A percentile compares a stretch with the other conserved stretches of the same genome.
These are phyloP conservation scores for Triplophysa yarkandensis DNA, from an alignment of 2,797 vertebrate species.

Conservation along the genomic window DNA sequence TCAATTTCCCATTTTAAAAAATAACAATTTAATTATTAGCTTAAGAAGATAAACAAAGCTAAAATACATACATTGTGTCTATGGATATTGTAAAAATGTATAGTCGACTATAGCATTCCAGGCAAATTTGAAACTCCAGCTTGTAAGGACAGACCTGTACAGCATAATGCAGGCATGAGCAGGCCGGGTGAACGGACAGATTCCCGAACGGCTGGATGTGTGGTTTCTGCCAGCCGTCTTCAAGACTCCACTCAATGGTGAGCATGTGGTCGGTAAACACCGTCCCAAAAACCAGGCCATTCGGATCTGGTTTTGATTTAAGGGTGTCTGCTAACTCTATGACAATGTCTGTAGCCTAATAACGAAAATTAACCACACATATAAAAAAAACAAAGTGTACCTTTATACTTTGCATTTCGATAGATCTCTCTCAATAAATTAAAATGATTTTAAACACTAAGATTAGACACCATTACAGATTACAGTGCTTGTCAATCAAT, in stretches of 20 bases:
- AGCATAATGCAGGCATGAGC: conserved; percentile 82
- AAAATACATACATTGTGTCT: not conserved
- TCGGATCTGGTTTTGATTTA: conserved; percentile 76
- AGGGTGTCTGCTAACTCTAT: conserved; percentile 70
- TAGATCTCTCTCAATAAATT: conserved; percentile 6
- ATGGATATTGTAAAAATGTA: too few relatives aligned
- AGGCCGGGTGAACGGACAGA: conserved; percentile 83
- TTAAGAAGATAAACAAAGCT: too few relatives aligned
- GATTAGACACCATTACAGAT: conserved; percentile 63
- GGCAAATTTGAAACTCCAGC: conserved; percentile 8
- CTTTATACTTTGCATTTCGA: not conserved
- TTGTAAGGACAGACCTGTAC: conserved; percentile 77
- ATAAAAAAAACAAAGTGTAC: not conserved
- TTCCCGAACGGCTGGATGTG: conserved; percentile 82
- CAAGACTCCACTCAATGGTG: conserved; percentile 81
- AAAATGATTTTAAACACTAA: conserved; percentile 43
- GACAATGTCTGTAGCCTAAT: conserved; percentile 82
- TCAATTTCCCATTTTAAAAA: conserved; percentile 1
- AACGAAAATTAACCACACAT: not conserved
- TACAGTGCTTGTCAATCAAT: conserved; percentile 44
- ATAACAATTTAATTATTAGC: not conserved
- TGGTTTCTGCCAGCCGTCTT: conserved; percentile 85
- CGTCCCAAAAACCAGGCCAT: conserved; percentile 76
- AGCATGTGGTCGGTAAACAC: conserved; percentile 94
- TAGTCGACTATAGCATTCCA: too few relatives aligned